A percentile compares a stretch with the other conserved stretches of the same genome.
These are phyloP conservation scores for Lottia scabra DNA, from an alignment of 2,888 invertebrate species.

Conservation along the genomic window DNA sequence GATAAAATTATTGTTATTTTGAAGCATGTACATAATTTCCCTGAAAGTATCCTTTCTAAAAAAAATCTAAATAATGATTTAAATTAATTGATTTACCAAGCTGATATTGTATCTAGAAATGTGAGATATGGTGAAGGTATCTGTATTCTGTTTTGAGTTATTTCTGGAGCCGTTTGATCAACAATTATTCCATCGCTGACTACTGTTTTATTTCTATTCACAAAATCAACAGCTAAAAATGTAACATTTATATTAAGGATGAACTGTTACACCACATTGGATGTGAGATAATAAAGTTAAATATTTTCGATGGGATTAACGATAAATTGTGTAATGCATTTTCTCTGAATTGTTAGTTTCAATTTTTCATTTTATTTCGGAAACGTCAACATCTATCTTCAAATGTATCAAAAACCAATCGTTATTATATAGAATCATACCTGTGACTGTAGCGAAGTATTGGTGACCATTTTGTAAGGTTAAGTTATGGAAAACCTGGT, in stretches of 20 bases:
- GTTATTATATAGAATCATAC: slow-evolving; percentile 17
- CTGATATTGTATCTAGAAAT: background rate
- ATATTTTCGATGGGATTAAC: too few relatives aligned
- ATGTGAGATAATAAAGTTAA: too few relatives aligned
- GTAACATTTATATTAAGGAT: background rate
- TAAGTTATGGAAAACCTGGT: slow-evolving; percentile 35
- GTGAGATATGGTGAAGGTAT: slow-evolving; percentile 7
- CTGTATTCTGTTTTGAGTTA: background rate
- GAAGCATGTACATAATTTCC: too few relatives aligned
- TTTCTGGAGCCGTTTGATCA: slow-evolving; percentile 18
- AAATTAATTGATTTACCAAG: background rate
- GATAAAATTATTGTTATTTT: too few relatives aligned
- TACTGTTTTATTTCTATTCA: slow-evolving; percentile 9
- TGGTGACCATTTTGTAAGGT: slow-evolving; percentile 38
- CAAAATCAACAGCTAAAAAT: slow-evolving; percentile 20
- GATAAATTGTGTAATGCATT: too few relatives aligned
- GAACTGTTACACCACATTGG: too few relatives aligned
- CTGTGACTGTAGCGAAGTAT: slow-evolving; percentile 42
- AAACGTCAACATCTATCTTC: too few relatives aligned
- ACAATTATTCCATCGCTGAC: slow-evolving; percentile 5
- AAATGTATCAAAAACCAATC: background rate
- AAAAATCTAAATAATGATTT: too few relatives aligned
- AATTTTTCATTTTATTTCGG: too few relatives aligned
- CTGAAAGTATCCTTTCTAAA: too few relatives aligned
- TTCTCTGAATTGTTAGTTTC: too few relatives aligned